Percentiles rank a stretch among this genome's conserved stretches.
phyloP scores from a whole-genome alignment of 2,113 vertebrate species.

The Pelmatolapia mariae region DNA sequence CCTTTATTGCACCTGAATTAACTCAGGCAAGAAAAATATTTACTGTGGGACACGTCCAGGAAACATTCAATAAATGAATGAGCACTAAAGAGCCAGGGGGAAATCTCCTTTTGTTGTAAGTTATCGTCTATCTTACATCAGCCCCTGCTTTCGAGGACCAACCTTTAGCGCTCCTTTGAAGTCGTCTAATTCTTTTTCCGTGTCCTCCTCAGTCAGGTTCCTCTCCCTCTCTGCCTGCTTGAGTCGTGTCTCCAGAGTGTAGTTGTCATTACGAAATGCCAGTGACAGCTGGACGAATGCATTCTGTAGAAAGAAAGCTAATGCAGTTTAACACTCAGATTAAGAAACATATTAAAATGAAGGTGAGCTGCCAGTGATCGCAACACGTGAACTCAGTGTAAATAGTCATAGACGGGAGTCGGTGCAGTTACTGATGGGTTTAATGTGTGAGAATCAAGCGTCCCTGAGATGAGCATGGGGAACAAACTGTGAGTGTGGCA shows the following conservation, averaged over 20 bases:
- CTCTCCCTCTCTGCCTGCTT: constrained; percentile 92
- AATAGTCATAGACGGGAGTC: not conserved
- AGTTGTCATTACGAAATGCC: constrained; percentile 98
- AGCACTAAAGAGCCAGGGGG: constrained; percentile 11
- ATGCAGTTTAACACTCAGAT: constrained; percentile 3
- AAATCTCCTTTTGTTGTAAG: not conserved
- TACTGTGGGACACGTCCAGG: constrained; percentile 8
- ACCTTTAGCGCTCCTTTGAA: constrained; percentile 91
- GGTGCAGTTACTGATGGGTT: not conserved
- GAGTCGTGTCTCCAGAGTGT: constrained; percentile 91
- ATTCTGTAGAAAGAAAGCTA: constrained; percentile 77
- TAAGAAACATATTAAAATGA: not conserved
- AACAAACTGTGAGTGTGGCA: constrained; percentile 25
- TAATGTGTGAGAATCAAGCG: not conserved
- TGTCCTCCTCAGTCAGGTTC: constrained; percentile 91
- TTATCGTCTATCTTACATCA: not conserved
- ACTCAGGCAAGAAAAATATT: constrained; percentile 11
- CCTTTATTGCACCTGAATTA: not conserved
- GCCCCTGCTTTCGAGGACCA: constrained; percentile 33
- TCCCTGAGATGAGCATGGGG: not conserved
- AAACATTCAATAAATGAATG: constrained; percentile 10
- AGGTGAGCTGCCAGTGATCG: not conserved
- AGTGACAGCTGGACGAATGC: constrained; percentile 96
- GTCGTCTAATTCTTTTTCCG: constrained; percentile 92
- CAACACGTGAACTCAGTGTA: not conserved